These are phyloP conservation scores for Choristoneura fumiferana DNA, from an alignment of 1,140 invertebrate species.

Conservation along the genomic window DNA sequence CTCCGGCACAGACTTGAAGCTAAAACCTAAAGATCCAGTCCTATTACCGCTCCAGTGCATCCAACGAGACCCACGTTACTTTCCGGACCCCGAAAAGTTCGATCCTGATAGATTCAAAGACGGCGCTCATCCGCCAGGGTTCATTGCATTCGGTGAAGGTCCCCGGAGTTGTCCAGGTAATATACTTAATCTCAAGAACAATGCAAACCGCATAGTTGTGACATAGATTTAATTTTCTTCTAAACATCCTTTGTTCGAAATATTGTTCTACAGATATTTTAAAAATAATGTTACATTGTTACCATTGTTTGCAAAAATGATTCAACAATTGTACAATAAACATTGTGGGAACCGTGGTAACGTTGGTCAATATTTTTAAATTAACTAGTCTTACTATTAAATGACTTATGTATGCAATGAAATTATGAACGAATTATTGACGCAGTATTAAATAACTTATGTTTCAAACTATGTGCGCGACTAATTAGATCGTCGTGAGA, in stretches of 20 bases:
- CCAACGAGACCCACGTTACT: constrained; percentile 75
- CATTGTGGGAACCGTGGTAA: not conserved
- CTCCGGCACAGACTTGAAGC: constrained; percentile 57
- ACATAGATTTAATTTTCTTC: constrained; percentile 20
- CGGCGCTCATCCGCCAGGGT: constrained; percentile 55
- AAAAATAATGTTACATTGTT: constrained; percentile 2
- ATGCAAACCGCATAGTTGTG: constrained; percentile 19
- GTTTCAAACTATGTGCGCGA: too few relatives aligned
- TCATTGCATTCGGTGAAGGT: constrained; percentile 74
- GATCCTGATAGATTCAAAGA: constrained; percentile 80
- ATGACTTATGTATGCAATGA: too few relatives aligned
- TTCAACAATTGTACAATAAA: not conserved
- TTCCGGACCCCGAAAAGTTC: constrained; percentile 79
- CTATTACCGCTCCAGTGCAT: constrained; percentile 81
- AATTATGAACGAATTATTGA: too few relatives aligned
- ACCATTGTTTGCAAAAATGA: constrained; percentile 11
- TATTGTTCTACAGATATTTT: not conserved
- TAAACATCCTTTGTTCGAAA: constrained; percentile 10
- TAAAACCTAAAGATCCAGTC: constrained; percentile 78
- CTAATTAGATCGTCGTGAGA: too few relatives aligned
- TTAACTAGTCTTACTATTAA: not conserved
- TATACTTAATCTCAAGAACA: constrained; percentile 24
- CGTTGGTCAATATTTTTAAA: not conserved
- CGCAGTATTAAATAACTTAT: too few relatives aligned
- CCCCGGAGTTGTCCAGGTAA: constrained; percentile 79